Conservation (phyloP, 2,113 vertebrate species). For the Mobula hypostoma region DNA sequence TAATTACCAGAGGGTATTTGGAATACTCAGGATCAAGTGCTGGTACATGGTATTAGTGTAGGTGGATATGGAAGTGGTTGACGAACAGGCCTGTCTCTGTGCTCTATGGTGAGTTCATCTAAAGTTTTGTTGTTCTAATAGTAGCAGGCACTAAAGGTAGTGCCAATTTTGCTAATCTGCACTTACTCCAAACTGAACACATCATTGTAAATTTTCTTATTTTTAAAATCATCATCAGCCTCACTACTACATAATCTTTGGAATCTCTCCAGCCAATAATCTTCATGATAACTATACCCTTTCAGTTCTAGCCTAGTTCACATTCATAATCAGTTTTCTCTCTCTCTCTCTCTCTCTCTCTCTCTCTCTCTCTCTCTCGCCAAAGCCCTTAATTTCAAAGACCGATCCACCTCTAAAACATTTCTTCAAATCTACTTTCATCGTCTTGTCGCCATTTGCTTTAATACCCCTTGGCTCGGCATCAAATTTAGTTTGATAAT, state of each 20-base stretch:
- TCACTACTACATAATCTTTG: background rate
- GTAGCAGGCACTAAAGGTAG: background rate
- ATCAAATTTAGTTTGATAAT: background rate
- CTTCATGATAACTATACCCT: background rate
- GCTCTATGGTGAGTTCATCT: background rate
- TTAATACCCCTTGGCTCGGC: background rate
- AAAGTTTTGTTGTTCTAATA: background rate
- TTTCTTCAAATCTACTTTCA: background rate
- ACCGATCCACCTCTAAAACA: background rate
- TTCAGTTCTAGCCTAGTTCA: background rate
- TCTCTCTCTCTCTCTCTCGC: too few relatives aligned
- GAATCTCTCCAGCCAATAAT: background rate
- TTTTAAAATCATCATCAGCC: background rate
- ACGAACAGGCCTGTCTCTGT: too few relatives aligned
- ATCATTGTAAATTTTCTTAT: background rate
- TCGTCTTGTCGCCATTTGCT: background rate
- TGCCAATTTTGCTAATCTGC: background rate
- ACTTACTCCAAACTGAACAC: background rate
- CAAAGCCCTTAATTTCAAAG: background rate
- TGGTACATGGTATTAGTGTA: too few relatives aligned
- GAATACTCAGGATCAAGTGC: too few relatives aligned
- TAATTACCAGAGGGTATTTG: too few relatives aligned
- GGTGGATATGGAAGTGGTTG: too few relatives aligned
- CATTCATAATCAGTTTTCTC: background rate
- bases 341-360: too few relatives aligned